These are phyloP conservation scores for Holacanthus passer DNA, from an alignment of 2,113 vertebrate species.

Conservation along the genomic window DNA sequence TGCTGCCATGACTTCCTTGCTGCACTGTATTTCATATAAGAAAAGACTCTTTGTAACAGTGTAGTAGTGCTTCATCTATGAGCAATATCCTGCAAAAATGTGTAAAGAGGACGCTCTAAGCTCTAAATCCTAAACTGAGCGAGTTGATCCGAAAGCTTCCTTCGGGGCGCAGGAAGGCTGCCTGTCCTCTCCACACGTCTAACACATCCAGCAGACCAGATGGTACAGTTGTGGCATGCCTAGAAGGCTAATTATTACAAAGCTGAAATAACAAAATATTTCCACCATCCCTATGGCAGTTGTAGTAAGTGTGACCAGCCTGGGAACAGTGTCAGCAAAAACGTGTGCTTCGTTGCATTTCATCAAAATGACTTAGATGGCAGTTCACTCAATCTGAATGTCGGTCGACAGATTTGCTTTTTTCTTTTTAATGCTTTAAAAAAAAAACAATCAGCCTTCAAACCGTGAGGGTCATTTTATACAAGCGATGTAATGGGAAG, in stretches of 20 bases:
- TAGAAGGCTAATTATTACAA: constrained; percentile 30
- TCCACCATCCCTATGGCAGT: not conserved
- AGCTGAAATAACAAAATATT: constrained; percentile 32
- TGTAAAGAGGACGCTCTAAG: constrained; percentile 33
- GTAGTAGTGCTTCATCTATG: constrained; percentile 5
- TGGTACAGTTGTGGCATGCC: constrained; percentile 1
- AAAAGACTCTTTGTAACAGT: constrained; percentile 5
- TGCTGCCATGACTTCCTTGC: not conserved
- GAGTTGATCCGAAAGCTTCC: constrained; percentile 35
- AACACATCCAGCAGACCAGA: constrained; percentile 12
- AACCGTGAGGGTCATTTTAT: not conserved
- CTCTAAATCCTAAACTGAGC: constrained; percentile 31
- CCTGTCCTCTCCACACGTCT: constrained; percentile 21
- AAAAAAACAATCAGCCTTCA: not conserved
- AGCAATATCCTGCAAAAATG: constrained; percentile 26
- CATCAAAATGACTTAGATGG: constrained; percentile 39
- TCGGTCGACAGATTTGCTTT: constrained; percentile 12
- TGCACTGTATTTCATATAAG: constrained; percentile 18
- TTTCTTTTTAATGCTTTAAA: constrained; percentile 10
- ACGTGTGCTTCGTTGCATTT: constrained; percentile 15
- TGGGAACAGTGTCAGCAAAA: constrained; percentile 40
- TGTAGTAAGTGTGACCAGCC: constrained; percentile 13
- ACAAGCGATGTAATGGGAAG: not conserved
- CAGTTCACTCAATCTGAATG: constrained; percentile 1
- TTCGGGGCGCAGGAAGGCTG: constrained; percentile 1